Conservation (phyloP, 1,140 invertebrate species). For the Aporrectodea caliginosa region DNA sequence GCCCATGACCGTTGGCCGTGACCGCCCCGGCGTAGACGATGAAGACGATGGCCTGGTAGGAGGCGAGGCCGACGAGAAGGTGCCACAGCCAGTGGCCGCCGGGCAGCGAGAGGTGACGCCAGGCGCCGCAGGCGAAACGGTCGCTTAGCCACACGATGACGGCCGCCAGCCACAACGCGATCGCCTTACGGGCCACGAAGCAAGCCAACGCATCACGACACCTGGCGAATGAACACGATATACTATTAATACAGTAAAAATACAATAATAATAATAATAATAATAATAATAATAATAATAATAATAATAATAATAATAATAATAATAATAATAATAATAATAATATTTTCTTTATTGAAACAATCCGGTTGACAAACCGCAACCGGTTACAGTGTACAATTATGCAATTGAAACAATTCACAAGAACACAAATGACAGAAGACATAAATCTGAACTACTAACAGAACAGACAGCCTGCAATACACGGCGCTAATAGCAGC, state of each 20-base stretch:
- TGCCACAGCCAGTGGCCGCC: constrained; percentile 78
- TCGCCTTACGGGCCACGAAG: constrained; percentile 65
- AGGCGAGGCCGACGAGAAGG: constrained; percentile 72
- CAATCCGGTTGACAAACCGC: too few relatives aligned
- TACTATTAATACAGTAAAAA: constrained; percentile 15
- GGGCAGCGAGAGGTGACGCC: constrained; percentile 70
- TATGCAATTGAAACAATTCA: too few relatives aligned
- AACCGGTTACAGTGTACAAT: too few relatives aligned
- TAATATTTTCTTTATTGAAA: too few relatives aligned
- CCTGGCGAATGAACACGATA: constrained; percentile 51
- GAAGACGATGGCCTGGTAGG: constrained; percentile 69
- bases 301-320: too few relatives aligned
- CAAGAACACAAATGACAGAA: too few relatives aligned
- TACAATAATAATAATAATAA: too few relatives aligned
- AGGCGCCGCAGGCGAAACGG: constrained; percentile 69
- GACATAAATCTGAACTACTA: too few relatives aligned
- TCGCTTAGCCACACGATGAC: constrained; percentile 74
- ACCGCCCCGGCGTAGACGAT: constrained; percentile 66
- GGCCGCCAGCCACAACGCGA: constrained; percentile 65
- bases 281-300: constrained; percentile 3
- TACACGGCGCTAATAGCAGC: too few relatives aligned
- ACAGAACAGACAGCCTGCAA: too few relatives aligned
- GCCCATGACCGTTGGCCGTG: constrained; percentile 36
- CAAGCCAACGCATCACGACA: constrained; percentile 65
- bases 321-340: too few relatives aligned